Evolutionary conservation across 2,797 vertebrate genomes (phyloP).

Genomic region (Leucoraja ocellata): DNA sequence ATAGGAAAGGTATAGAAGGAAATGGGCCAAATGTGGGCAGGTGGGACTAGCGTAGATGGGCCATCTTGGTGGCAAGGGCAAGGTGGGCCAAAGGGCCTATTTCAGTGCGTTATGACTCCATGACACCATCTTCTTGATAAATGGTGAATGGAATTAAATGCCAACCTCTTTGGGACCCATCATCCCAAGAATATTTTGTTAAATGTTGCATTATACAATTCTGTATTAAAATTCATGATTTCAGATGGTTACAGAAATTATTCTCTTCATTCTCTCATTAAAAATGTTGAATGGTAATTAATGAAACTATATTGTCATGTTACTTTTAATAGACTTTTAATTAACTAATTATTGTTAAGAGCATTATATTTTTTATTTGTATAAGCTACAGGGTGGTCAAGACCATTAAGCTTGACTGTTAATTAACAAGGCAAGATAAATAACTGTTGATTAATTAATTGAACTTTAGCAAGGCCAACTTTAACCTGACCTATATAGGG

Average conservation of each 20-base stretch:
- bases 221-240: not conserved
- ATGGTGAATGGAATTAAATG: not conserved
- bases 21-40: too few species aligned
- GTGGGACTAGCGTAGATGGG: too few species aligned
- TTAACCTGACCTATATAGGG: not conserved
- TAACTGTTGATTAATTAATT: constrained; percentile 9
- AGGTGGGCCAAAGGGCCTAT: too few species aligned
- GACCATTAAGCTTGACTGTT: constrained; percentile 11
- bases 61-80: too few species aligned
- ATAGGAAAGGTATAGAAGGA: too few species aligned
- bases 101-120: too few species aligned
- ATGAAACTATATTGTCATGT: not conserved
- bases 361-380: not conserved
- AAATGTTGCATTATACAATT: not conserved
- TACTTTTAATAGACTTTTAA: not conserved
- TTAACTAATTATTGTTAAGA: constrained; percentile 6
- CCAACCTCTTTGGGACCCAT: not conserved
- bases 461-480: not conserved
- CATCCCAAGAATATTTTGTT: not conserved
- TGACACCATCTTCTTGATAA: not conserved
- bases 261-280: not conserved
- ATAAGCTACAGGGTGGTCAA: constrained; percentile 4
- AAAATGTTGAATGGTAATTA: not conserved
- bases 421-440: constrained; percentile 1
- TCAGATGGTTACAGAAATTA: not conserved